Conservation (phyloP, 1,140 invertebrate species). For the Spodoptera frugiperda region DNA sequence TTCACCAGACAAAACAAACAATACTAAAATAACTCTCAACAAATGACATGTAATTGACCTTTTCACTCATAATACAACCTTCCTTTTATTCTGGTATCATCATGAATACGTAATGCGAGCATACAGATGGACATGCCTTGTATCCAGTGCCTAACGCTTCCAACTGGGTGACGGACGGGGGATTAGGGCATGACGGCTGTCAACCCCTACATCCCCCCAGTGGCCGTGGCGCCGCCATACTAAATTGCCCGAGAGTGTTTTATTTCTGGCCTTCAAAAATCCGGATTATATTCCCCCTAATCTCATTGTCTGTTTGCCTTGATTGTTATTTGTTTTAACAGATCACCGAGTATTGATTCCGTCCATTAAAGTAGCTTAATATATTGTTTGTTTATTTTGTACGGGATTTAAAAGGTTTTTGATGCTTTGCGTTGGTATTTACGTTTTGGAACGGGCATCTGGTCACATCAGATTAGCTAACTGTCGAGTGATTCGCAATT, state of each 20-base stretch:
- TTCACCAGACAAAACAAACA: neutral
- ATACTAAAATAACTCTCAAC: neutral
- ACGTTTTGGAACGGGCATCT: too few relatives aligned
- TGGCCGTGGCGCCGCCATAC: neutral
- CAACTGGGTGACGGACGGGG: neutral
- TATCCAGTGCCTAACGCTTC: neutral
- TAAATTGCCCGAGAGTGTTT: slow-evolving; percentile 13
- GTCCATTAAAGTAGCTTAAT: too few relatives aligned
- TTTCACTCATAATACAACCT: neutral
- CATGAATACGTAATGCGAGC: slow-evolving; percentile 14
- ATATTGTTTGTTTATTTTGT: too few relatives aligned
- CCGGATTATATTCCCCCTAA: neutral
- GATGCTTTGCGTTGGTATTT: too few relatives aligned
- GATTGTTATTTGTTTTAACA: too few relatives aligned
- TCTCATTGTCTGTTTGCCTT: too few relatives aligned
- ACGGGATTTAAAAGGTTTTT: too few relatives aligned
- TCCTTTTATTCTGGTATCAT: neutral
- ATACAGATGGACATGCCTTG: neutral
- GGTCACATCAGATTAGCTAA: too few relatives aligned
- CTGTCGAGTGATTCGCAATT: too few relatives aligned
- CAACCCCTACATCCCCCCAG: neutral
- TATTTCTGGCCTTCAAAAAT: slow-evolving; percentile 6
- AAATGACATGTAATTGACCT: neutral
- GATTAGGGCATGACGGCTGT: slow-evolving; percentile 35
- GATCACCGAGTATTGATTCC: too few relatives aligned